Evolutionary conservation across 2,888 invertebrate species (phyloP).

Genomic region (Uropetala carovei): DNA sequence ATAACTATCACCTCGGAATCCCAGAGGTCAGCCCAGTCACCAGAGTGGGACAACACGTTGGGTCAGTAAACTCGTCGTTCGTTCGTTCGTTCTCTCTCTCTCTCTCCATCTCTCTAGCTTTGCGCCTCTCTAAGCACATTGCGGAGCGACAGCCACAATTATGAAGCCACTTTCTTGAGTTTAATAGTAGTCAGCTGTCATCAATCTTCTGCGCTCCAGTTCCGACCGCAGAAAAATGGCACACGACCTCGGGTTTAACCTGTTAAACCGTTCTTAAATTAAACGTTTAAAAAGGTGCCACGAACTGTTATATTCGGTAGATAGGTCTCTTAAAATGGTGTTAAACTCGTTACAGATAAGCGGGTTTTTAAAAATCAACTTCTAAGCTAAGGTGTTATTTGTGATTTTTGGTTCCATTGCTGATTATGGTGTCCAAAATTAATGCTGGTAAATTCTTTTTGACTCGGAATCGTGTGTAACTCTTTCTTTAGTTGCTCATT

Average conservation of each 20-base stretch:
- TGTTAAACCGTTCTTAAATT: no score
- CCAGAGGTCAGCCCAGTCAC: slow-evolving; percentile 60
- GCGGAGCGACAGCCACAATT: background rate
- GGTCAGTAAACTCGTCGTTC: slow-evolving; percentile 51
- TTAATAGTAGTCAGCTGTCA: background rate
- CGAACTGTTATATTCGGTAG: no score
- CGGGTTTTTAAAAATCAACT: no score
- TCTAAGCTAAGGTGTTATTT: no score
- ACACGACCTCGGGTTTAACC: background rate
- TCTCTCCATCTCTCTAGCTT: background rate
- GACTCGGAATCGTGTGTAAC: no score
- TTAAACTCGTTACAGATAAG: no score
- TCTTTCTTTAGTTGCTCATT: no score
- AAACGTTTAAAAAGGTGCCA: no score
- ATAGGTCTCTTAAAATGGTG: no score
- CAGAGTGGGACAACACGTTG: slow-evolving; percentile 54
- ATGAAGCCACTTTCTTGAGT: background rate
- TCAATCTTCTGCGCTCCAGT: background rate
- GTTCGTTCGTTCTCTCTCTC: background rate
- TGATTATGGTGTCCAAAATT: no score
- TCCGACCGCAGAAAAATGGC: background rate
- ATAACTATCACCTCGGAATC: slow-evolving; percentile 40
- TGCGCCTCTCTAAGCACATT: background rate
- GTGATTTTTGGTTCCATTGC: no score
- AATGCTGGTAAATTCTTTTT: no score